Evolutionary conservation across 64 coral and sea anemone genomes (phyloP), one percentile per base, ranked within the genome.

Genomic region (Montipora sp.): DNA sequence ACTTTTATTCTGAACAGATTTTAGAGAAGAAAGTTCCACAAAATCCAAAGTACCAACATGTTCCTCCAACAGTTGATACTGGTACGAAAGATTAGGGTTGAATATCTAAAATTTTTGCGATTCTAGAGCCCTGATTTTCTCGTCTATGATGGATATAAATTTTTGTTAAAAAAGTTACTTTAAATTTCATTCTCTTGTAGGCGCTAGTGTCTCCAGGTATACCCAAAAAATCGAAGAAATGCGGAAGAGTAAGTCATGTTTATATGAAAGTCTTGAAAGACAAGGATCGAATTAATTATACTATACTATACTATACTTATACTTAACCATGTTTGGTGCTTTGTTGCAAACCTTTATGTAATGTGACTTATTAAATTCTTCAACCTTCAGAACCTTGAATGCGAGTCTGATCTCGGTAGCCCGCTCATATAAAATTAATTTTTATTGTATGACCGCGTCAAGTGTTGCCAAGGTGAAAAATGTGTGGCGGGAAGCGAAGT

Each of bases 41-140:
- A 92, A 99, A 99, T 59, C 98, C 98, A 10, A 96, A 92, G 61
- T 99, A 96, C 65, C 93, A 99, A 90, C 92, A 99, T 94, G 89
- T 99, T 55, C 83, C 74, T 88, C 75, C 94, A 53, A 95, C 95
- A 47, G 98, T 99, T 48, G 98, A 99, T 77, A 99, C 98, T 80
- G 98, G 97, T 96, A 81, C 10, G 91, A 18, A 20, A 58, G 18
- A 60, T 63, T 14, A 15, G 14, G 4, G 45, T 80, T 51, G 63
- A 89, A 74, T 66, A 51, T 73, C n/a, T 14, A 59, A 59, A 11
- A 43, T 68, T 50, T 9, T 80, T 53, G 12, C 18, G 18, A 87
- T 93, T 66, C 16, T 18, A 15, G 61, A 55, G 10, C 6, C 5
- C 51, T 55, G 11, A 66, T 59, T 59, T 7, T 59, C 57, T 59